Evolutionary conservation across 2,113 vertebrate genomes (phyloP).

Genomic region (Dromas ardeola): DNA sequence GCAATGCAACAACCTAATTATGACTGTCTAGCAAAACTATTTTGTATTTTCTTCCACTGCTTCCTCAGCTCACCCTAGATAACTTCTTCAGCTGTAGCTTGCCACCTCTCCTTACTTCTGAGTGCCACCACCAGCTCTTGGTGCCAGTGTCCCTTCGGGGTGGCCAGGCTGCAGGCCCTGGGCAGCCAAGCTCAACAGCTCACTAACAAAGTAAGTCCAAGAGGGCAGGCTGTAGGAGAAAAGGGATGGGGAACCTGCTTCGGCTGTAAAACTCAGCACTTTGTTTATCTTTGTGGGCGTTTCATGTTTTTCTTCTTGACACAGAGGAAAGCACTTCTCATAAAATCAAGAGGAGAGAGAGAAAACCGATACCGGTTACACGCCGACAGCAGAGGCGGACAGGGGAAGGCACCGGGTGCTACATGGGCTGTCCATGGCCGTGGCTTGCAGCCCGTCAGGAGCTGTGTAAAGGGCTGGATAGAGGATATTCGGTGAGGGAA

Average conservation of each 20-base stretch:
- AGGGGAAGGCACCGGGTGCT: neutral
- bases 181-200: neutral
- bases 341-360: neutral
- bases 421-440: fast-evolving
- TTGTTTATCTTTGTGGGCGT: neutral
- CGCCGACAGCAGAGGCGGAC: fast-evolving
- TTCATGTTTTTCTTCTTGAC: neutral
- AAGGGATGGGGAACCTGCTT: neutral
- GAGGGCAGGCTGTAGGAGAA: neutral
- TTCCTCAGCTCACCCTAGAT: neutral
- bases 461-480: neutral
- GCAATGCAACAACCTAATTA: neutral
- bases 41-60: neutral
- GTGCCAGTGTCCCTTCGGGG: fast-evolving
- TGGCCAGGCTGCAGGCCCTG: neutral
- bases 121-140: neutral
- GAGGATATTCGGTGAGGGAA: neutral
- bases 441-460: fast-evolving
- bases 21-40: neutral
- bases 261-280: neutral
- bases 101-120: neutral
- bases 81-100: neutral
- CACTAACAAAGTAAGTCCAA: neutral
- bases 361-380: neutral
- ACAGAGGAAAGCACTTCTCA: fast-evolving